A percentile compares a stretch with the other conserved stretches of the same genome.
Conservation (phyloP, 2,113 vertebrate species). For the Chinchilla lanigera region DNA sequence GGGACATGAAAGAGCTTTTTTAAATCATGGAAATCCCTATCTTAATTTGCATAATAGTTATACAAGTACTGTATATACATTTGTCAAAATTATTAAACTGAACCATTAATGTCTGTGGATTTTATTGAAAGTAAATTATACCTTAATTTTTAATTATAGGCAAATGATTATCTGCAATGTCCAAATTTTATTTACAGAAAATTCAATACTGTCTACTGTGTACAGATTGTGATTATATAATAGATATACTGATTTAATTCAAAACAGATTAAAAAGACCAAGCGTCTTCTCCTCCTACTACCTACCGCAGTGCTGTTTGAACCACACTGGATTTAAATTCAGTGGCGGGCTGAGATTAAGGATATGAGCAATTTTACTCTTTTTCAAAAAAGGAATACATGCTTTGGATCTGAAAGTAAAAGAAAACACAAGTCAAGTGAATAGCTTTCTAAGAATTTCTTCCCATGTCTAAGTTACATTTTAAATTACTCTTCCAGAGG, state of each 20-base stretch:
- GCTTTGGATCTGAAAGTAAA: constrained; percentile 92
- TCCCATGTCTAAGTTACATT: neutral
- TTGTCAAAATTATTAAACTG: constrained; percentile 32
- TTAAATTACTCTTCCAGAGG: constrained; percentile 25
- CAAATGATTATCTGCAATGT: constrained; percentile 46
- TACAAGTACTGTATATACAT: neutral
- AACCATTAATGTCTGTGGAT: constrained; percentile 44
- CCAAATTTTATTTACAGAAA: constrained; percentile 35
- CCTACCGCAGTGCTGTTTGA: constrained; percentile 96
- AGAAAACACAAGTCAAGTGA: constrained; percentile 58
- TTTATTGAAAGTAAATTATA: constrained; percentile 12
- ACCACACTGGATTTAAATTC: constrained; percentile 97
- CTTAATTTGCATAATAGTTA: constrained; percentile 21
- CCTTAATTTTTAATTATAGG: neutral
- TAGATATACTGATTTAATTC: constrained; percentile 17
- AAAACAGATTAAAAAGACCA: constrained; percentile 41
- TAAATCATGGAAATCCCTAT: neutral
- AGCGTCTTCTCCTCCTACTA: constrained; percentile 35
- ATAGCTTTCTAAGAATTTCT: neutral
- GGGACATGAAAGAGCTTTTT: constrained; percentile 29
- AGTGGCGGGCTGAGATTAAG: constrained; percentile 97
- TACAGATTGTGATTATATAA: neutral
- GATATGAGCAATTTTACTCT: constrained; percentile 94
- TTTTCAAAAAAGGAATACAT: constrained; percentile 94
- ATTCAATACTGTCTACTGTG: neutral